Conservation (phyloP, 92 coral and sea anemone genomes). For the Anthopleura xanthogrammica region DNA sequence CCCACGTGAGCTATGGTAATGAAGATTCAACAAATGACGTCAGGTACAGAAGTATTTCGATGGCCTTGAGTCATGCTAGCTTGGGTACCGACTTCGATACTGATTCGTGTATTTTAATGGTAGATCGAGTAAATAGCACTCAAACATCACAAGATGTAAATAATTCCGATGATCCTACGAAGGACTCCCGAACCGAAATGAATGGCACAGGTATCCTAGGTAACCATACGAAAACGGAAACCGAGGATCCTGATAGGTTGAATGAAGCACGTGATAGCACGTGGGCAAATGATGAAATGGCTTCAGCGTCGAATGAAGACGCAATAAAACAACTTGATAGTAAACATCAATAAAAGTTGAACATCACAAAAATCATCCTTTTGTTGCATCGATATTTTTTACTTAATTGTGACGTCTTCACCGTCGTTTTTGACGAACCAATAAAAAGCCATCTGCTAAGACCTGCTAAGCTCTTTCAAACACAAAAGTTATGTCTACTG, state of each 20-base stretch:
- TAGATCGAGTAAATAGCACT: neutral
- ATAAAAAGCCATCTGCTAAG: neutral
- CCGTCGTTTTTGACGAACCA: neutral
- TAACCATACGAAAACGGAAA: neutral
- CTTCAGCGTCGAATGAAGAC: neutral
- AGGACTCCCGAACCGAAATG: neutral
- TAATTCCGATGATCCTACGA: neutral
- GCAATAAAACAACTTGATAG: neutral
- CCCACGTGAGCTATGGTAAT: neutral
- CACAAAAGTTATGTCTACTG: too few relatives aligned
- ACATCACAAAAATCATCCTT: too few relatives aligned
- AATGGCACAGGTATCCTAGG: slow-evolving; percentile 3
- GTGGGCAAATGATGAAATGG: neutral
- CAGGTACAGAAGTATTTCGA: slow-evolving; percentile 27
- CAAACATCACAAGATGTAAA: neutral
- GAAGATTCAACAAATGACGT: neutral
- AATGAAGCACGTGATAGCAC: neutral
- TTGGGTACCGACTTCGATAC: slow-evolving; percentile 17
- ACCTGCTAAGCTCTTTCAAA: too few relatives aligned
- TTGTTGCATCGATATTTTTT: too few relatives aligned
- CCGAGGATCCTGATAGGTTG: neutral
- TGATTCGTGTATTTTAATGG: neutral
- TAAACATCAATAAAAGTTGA: neutral
- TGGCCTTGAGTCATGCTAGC: slow-evolving; percentile 8
- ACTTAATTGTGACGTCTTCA: slow-evolving; percentile 4